These are phyloP conservation scores for Sardinella longiceps DNA, from an alignment of 2,797 vertebrate species.

Conservation along the genomic window DNA sequence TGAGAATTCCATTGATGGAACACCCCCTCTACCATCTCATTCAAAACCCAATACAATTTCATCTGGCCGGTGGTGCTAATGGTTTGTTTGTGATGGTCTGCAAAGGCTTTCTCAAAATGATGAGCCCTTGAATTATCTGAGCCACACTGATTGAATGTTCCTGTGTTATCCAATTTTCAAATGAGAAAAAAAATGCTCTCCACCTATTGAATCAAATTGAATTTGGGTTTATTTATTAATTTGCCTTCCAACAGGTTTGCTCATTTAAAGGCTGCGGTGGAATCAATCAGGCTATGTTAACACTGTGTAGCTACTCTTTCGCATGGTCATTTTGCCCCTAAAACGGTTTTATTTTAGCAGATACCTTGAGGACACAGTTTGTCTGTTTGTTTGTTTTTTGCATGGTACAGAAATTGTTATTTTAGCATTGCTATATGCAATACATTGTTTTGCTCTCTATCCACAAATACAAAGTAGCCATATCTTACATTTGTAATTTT, in stretches of 20 bases:
- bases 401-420: background rate
- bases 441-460: too few relatives aligned
- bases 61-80: conserved; percentile 36
- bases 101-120: conserved; percentile 38
- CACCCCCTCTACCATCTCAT: conserved; percentile 32
- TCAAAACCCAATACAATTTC: conserved; percentile 38
- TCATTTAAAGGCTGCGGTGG: conserved; percentile 68
- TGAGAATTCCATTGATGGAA: conserved; percentile 33
- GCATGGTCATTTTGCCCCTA: background rate
- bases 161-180: conserved; percentile 65
- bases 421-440: background rate
- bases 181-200: conserved; percentile 58
- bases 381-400: too few relatives aligned
- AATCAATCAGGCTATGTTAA: conserved; percentile 67
- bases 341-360: background rate
- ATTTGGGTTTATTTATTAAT: conserved; percentile 69
- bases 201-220: conserved; percentile 68
- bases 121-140: conserved; percentile 43
- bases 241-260: conserved; percentile 71
- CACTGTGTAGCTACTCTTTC: background rate
- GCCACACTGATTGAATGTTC: conserved; percentile 54
- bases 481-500: too few relatives aligned
- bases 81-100: conserved; percentile 39
- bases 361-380: background rate
- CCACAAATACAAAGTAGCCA: background rate